Evolutionary conservation across 2,888 invertebrate genomes (phyloP).

Genomic region (Lasioglossum leucozonium): DNA sequence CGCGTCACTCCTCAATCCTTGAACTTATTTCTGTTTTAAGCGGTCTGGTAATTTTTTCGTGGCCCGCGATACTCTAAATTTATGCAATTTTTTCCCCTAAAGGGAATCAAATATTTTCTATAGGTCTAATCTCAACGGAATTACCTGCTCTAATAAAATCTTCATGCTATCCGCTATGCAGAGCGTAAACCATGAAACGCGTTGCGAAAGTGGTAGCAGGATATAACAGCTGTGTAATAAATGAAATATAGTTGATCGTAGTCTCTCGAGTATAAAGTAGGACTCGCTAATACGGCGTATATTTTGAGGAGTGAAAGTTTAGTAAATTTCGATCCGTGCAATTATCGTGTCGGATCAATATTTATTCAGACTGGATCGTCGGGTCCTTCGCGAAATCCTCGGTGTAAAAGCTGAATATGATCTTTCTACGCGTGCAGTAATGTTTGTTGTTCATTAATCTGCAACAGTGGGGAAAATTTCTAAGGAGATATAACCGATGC

Average conservation of each 20-base stretch:
- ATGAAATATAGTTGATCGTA: background rate
- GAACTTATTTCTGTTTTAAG: background rate
- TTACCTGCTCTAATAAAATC: background rate
- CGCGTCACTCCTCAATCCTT: background rate
- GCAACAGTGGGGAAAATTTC: background rate
- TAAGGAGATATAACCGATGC: background rate
- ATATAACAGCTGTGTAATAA: background rate
- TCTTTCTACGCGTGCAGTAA: background rate
- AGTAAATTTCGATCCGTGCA: background rate
- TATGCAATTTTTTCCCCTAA: too few species aligned
- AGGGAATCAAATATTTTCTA: background rate
- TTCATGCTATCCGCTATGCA: background rate
- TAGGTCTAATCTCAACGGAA: too few species aligned
- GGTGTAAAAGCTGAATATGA: background rate
- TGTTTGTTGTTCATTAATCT: background rate
- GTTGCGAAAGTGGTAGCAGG: background rate
- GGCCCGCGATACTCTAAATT: background rate
- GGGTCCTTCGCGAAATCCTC: background rate
- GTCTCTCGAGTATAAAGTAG: background rate
- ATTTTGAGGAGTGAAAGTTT: constrained; percentile 8
- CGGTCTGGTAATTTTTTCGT: background rate
- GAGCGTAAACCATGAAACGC: background rate
- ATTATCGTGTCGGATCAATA: background rate
- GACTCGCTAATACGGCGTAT: background rate
- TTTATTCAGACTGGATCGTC: background rate